Percentiles rank a stretch among this genome's conserved stretches.
Conservation (phyloP, 2,888 invertebrate species). For the Cerastis leucographa region DNA sequence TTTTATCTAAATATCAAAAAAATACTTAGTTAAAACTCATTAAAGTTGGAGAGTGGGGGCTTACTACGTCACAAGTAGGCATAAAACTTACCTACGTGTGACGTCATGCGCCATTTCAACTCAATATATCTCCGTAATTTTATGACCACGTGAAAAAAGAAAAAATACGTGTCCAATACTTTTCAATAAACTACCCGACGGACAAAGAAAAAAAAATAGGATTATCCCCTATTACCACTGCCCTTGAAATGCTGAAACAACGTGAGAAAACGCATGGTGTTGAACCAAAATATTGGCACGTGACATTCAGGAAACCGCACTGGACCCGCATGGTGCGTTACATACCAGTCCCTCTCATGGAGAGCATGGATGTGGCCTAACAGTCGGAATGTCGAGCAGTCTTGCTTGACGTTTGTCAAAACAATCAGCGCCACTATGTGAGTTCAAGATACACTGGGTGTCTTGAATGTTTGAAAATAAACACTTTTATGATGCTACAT, state of each 20-base stretch:
- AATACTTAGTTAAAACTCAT: no score
- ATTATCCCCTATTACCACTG: no score
- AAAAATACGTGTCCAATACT: no score
- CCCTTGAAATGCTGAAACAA: neutral
- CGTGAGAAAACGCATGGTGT: neutral
- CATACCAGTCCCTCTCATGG: neutral
- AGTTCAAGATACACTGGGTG: slow-evolving; percentile 1
- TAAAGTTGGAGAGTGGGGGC: no score
- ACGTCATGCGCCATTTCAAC: no score
- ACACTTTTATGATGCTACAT: slow-evolving; percentile 80
- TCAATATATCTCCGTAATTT: no score
- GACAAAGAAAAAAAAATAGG: no score
- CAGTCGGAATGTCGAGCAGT: neutral
- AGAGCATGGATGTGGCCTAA: neutral
- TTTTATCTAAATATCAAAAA: no score
- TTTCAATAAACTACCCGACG: no score
- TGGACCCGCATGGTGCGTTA: neutral
- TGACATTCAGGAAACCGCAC: neutral
- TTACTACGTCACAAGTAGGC: no score
- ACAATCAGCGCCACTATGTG: slow-evolving; percentile 15
- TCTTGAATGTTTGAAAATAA: slow-evolving; percentile 78
- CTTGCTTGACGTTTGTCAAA: slow-evolving; percentile 30
- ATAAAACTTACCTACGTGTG: no score
- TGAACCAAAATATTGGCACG: neutral
- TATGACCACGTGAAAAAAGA: no score